These are phyloP conservation scores for Toxotes lorentzi DNA, from an alignment of 2,797 vertebrate genomes.

Conservation along the genomic window DNA sequence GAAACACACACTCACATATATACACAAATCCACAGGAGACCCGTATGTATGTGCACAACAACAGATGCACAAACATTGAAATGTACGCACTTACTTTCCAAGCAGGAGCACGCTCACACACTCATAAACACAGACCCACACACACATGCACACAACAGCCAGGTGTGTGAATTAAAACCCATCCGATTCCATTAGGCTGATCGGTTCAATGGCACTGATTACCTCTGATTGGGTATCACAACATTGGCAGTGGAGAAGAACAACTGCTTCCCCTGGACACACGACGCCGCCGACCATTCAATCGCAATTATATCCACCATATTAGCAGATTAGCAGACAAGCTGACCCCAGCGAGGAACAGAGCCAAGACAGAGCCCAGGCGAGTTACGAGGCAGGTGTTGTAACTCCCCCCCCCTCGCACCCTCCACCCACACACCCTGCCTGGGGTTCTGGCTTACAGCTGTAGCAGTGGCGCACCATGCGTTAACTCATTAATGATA, in stretches of 20 bases:
- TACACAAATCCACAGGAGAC: slow-evolving; percentile 14
- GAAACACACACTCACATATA: not conserved
- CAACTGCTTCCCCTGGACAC: slow-evolving; percentile 73
- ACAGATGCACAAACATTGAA: slow-evolving; percentile 42
- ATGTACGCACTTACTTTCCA: slow-evolving; percentile 9
- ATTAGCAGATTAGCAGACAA: slow-evolving; percentile 86
- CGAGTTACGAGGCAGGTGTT: slow-evolving; percentile 80
- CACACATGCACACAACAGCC: slow-evolving; percentile 37
- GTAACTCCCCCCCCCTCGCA: slow-evolving; percentile 35
- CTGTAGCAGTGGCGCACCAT: slow-evolving; percentile 60
- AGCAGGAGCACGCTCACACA: slow-evolving; percentile 12
- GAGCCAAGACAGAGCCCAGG: slow-evolving; percentile 75
- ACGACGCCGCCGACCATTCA: slow-evolving; percentile 74
- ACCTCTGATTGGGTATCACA: slow-evolving; percentile 82
- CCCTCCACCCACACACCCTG: slow-evolving; percentile 47
- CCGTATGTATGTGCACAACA: slow-evolving; percentile 9
- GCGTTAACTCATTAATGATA: slow-evolving; percentile 73
- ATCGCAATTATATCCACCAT: slow-evolving; percentile 84
- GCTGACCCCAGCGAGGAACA: slow-evolving; percentile 76
- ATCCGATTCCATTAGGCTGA: slow-evolving; percentile 78
- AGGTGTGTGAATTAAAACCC: slow-evolving; percentile 79
- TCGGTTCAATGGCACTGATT: slow-evolving; percentile 71
- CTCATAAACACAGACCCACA: not conserved
- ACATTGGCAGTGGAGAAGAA: slow-evolving; percentile 78
- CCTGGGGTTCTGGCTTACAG: slow-evolving; percentile 60